phyloP scores from a whole-genome alignment of 2,888 invertebrate genomes.

The Camponotus fellah region DNA sequence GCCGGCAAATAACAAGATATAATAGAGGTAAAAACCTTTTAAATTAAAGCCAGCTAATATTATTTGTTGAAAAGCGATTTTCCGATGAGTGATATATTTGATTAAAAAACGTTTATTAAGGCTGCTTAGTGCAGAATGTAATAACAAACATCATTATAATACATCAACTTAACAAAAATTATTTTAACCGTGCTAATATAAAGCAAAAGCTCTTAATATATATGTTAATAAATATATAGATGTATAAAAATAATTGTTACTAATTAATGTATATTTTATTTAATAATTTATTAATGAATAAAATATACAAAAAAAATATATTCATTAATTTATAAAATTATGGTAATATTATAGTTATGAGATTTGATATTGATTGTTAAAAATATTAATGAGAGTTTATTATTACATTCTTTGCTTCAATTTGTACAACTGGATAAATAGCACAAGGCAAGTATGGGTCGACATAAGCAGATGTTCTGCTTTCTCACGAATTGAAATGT shows the following conservation, averaged over 20 bases:
- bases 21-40: slow-evolving; percentile 31
- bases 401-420: slow-evolving; percentile 83
- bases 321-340: slow-evolving; percentile 16
- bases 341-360: slow-evolving; percentile 38
- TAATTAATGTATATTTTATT: slow-evolving; percentile 25
- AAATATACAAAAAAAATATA: background rate
- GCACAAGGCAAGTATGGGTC: slow-evolving; percentile 85
- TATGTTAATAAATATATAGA: slow-evolving; percentile 22
- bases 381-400: slow-evolving; percentile 75
- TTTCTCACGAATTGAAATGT: slow-evolving; percentile 61
- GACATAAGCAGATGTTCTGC: slow-evolving; percentile 69
- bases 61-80: slow-evolving; percentile 20
- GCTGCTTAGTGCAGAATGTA: slow-evolving; percentile 71
- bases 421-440: slow-evolving; percentile 85
- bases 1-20: slow-evolving; percentile 46
- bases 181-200: background rate
- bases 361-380: slow-evolving; percentile 52
- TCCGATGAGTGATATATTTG: slow-evolving; percentile 17
- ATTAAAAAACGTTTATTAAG: slow-evolving; percentile 32
- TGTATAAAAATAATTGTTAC: slow-evolving; percentile 21
- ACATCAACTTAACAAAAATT: background rate
- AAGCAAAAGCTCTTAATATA: background rate
- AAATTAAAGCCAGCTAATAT: slow-evolving; percentile 1
- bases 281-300: slow-evolving; percentile 1
- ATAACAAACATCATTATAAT: slow-evolving; percentile 69